phyloP scores from a whole-genome alignment of 2,888 invertebrate species.

The Latheticus oryzae region DNA sequence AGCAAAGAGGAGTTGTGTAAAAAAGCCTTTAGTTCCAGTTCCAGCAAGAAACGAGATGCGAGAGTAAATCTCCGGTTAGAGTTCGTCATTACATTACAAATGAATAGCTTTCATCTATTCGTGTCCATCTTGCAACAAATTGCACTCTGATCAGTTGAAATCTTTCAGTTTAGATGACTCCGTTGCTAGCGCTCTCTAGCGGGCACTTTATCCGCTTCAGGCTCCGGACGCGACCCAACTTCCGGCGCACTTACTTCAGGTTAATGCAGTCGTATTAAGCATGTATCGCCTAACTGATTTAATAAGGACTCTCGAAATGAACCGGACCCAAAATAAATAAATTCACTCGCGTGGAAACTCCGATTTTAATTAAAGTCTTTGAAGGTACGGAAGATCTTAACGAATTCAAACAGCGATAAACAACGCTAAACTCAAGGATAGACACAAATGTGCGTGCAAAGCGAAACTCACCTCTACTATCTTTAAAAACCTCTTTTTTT shows the following conservation, averaged over 20 bases:
- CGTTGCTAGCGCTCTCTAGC: slow-evolving; percentile 14
- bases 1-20: slow-evolving; percentile 11
- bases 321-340: slow-evolving; percentile 19
- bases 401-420: too few relatives aligned
- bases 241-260: slow-evolving; percentile 25
- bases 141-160: slow-evolving; percentile 48
- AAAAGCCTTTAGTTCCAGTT: slow-evolving; percentile 15
- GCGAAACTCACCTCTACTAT: too few relatives aligned
- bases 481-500: too few relatives aligned
- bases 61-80: slow-evolving; percentile 62
- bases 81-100: slow-evolving; percentile 63
- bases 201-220: slow-evolving; percentile 25
- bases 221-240: slow-evolving; percentile 27
- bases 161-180: too few relatives aligned
- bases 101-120: slow-evolving; percentile 61
- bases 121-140: slow-evolving; percentile 60
- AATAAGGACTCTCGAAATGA: slow-evolving; percentile 22
- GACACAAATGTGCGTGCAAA: too few relatives aligned
- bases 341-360: neutral
- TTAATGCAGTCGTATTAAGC: slow-evolving; percentile 33
- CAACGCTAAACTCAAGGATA: too few relatives aligned
- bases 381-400: too few relatives aligned
- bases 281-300: slow-evolving; percentile 29
- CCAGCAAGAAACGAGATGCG: slow-evolving; percentile 55
- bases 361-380: slow-evolving; percentile 31